A percentile compares a stretch with the other conserved stretches of the same genome.
These are phyloP conservation scores for Trogon surrucura DNA, from an alignment of 2,113 vertebrate genomes.

Conservation along the genomic window DNA sequence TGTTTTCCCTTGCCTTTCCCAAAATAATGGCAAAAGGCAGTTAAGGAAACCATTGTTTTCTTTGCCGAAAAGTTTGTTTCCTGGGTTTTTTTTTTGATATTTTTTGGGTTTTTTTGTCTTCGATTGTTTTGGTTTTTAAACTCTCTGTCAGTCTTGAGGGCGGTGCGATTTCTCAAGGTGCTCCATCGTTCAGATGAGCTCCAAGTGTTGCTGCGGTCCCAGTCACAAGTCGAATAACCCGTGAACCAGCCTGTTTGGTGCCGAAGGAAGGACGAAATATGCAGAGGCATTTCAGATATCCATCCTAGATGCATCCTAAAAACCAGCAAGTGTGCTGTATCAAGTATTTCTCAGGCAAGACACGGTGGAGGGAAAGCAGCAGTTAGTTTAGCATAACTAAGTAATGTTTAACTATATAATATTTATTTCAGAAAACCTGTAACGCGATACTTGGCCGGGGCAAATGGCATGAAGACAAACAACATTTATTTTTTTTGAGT, in stretches of 20 bases:
- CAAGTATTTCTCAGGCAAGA: not conserved
- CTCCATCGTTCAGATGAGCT: not conserved
- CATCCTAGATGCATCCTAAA: not conserved
- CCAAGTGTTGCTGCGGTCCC: not conserved
- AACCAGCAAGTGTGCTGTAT: fast-evolving
- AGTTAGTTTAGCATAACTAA: not conserved
- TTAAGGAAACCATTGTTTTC: not conserved
- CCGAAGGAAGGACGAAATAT: not conserved
- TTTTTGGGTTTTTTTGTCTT: not conserved
- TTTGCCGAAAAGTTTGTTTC: not conserved
- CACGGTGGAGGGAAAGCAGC: not conserved
- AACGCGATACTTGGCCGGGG: not conserved
- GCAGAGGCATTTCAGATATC: not conserved
- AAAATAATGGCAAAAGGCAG: not conserved
- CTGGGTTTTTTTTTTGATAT: not conserved
- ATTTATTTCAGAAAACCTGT: not conserved
- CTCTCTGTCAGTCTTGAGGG: not conserved
- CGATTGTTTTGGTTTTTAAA: not conserved
- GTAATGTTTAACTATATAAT: not conserved
- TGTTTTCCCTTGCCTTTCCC: not conserved
- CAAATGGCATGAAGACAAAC: not conserved
- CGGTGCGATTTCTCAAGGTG: not conserved
- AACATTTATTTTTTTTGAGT: not conserved
- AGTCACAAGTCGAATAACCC: not conserved
- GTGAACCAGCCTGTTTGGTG: not conserved